A percentile compares a stretch with the other conserved stretches of the same genome.
Evolutionary conservation across 2,113 vertebrate genomes (phyloP).

Genomic region (Carassius auratus): DNA sequence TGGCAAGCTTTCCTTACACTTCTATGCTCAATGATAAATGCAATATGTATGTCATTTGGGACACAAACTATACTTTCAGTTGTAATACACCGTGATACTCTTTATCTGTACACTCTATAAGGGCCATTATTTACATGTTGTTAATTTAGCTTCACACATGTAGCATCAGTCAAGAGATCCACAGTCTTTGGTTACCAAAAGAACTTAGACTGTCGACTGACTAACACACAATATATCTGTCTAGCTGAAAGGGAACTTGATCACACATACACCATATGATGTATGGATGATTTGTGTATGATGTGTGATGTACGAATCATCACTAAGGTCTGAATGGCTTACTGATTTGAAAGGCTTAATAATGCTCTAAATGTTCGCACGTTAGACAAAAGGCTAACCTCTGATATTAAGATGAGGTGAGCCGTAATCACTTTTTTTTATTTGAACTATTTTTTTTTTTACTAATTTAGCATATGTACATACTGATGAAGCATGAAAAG

Average conservation of each 20-base stretch:
- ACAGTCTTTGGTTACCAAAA: slow-evolving; percentile 9
- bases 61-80: neutral
- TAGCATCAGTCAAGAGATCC: neutral
- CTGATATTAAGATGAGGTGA: neutral
- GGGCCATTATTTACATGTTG: neutral
- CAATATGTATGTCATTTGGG: neutral
- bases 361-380: slow-evolving; percentile 14
- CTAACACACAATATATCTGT: slow-evolving; percentile 6
- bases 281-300: too few species aligned
- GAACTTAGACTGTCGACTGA: neutral
- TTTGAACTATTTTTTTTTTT: neutral
- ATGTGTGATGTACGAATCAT: slow-evolving; percentile 5
- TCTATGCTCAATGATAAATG: neutral
- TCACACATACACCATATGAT: neutral
- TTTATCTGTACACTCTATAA: neutral
- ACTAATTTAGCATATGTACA: slow-evolving; percentile 1
- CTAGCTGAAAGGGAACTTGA: slow-evolving; percentile 26
- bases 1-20: neutral
- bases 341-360: slow-evolving; percentile 36
- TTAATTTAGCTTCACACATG: neutral
- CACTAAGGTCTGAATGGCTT: slow-evolving; percentile 25
- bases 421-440: neutral
- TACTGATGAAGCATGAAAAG: neutral
- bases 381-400: slow-evolving; percentile 20
- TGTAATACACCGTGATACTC: neutral